These are phyloP conservation scores for Diloba caeruleocephala DNA, from an alignment of 2,888 invertebrate genomes.

Conservation along the genomic window DNA sequence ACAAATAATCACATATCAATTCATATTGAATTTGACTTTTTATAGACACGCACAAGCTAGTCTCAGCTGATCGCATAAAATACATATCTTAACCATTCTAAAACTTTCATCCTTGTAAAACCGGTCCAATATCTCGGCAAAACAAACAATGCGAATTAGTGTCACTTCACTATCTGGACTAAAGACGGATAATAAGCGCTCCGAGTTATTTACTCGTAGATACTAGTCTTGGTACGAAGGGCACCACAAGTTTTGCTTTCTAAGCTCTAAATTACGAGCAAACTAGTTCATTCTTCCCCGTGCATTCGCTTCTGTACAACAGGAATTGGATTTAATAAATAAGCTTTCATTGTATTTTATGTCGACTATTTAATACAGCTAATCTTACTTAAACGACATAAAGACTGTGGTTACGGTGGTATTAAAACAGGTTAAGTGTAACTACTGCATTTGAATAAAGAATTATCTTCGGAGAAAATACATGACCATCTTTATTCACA, in stretches of 20 bases:
- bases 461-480: conserved; percentile 27
- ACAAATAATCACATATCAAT: conserved; percentile 7
- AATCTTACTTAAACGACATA: conserved; percentile 30
- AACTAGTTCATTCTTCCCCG: conserved; percentile 43
- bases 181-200: conserved; percentile 75
- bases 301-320: conserved; percentile 31
- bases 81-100: conserved; percentile 35
- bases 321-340: conserved; percentile 40
- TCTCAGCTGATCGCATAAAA: conserved; percentile 17
- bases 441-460: conserved; percentile 16
- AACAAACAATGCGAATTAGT: conserved; percentile 73
- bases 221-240: conserved; percentile 66
- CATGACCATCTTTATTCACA: conserved; percentile 32
- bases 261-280: conserved; percentile 77
- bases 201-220: conserved; percentile 75
- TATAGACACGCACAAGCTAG: conserved; percentile 4
- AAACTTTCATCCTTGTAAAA: conserved; percentile 55
- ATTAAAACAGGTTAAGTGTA: conserved; percentile 20
- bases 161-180: conserved; percentile 72
- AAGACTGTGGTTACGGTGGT: conserved; percentile 26
- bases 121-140: conserved; percentile 60
- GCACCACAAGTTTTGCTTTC: conserved; percentile 73
- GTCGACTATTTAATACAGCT: conserved; percentile 25
- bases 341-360: conserved; percentile 46
- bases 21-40: conserved; percentile 16